A percentile compares a stretch with the other conserved stretches of the same genome.
Evolutionary conservation across 2,888 invertebrate genomes (phyloP).

Genomic region (Petrophora chlorosata): DNA sequence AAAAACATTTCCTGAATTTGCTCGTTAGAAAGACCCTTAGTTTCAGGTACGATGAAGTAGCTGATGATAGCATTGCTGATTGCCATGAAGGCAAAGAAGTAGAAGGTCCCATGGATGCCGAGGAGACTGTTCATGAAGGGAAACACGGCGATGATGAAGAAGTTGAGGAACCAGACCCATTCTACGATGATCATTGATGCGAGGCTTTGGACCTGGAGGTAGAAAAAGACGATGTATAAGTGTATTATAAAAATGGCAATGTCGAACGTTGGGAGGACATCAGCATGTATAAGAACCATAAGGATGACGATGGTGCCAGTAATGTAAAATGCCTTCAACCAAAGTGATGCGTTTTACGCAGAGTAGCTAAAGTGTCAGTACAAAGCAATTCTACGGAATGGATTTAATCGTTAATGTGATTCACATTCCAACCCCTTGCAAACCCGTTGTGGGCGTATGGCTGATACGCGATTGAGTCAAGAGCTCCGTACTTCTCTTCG

Average conservation of each 20-base stretch:
- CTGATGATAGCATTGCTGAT: constrained; percentile 53
- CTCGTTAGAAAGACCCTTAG: constrained; percentile 70
- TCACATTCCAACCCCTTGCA: no score
- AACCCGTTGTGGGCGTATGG: no score
- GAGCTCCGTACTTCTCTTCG: no score
- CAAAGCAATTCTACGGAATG: no score
- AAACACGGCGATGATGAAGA: constrained; percentile 68
- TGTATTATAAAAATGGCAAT: neutral
- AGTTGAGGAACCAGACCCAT: constrained; percentile 73
- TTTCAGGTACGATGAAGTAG: constrained; percentile 70
- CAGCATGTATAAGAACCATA: no score
- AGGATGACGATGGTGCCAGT: no score
- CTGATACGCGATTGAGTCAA: no score
- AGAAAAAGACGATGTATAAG: neutral
- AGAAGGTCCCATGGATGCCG: constrained; percentile 68
- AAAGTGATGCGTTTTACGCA: no score
- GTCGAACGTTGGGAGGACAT: no score
- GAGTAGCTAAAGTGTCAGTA: no score
- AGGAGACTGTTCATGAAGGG: constrained; percentile 55
- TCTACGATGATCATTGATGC: constrained; percentile 70
- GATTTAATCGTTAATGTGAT: no score
- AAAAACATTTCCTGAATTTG: constrained; percentile 61
- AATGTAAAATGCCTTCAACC: no score
- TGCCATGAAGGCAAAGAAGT: constrained; percentile 59
- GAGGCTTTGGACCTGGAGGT: constrained; percentile 60